Evolutionary conservation across 2,113 vertebrate species (phyloP), one percentile per base, ranked within the genome.

Genomic region (Chauna torquata): DNA sequence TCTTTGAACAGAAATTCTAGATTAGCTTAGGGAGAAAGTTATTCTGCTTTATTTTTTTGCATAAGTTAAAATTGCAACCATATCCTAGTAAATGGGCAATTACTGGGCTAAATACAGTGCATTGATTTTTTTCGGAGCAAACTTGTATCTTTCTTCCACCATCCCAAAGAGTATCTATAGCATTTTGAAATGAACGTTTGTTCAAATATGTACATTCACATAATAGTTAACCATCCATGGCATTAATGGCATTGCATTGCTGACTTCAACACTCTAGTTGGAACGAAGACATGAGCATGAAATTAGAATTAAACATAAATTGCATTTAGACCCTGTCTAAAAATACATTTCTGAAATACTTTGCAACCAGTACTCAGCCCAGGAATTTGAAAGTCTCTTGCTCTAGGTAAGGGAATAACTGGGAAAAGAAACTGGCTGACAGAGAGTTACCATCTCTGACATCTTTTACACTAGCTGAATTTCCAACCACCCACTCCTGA

Each of bases 291-390:
- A 45, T 4, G 50, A 93, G 84, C 87, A 12, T 79, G 90, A 90
- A 91, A 94, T 95, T 58, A 68, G 87, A 93, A 78, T 82, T 62
- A 78, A 94, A 54, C 84, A 66, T 81, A 54, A 85, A 87, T 78
- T 55, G 47, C 5, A n/a, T 42, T 62, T 12, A 44, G 24, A 50
- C 18, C 38, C 59, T 64, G 70, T 38, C 65, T 64, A 66, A 93
- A 84, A 78, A 65, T 10, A 1, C 34, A 34, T 45, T 86, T 61
- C 72, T 84, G 47, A 38, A 91, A 68, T 36, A 40, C 17, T 4
- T 4, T 50, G 50, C 69, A 78, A 25, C 18, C 69, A 78, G 52
- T 32, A 24, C 19, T 68, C 47, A 32, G 59, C 61, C 78, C n/a
- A 44, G 50, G 77, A 84, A 82, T 81, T 71, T 62, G 45, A 22